A percentile compares a stretch with the other conserved stretches of the same genome.
phyloP scores from a whole-genome alignment of 1,140 invertebrate species.

The Lerema accius region DNA sequence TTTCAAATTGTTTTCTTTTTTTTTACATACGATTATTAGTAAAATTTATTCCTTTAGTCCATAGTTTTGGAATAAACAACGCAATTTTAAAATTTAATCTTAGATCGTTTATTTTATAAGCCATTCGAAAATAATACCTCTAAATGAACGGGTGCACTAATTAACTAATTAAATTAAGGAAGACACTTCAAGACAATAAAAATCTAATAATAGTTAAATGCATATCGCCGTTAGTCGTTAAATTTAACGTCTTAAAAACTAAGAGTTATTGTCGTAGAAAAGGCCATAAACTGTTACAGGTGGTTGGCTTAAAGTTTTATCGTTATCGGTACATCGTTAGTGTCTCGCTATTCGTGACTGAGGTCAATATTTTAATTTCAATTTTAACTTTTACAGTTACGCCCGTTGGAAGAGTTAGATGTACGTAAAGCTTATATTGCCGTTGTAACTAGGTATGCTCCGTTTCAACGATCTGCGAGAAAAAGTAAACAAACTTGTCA shows the following conservation, averaged over 20 bases:
- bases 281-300: conserved; percentile 1
- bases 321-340: conserved; percentile 18
- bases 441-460: too few species aligned
- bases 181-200: not conserved
- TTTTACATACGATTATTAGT: too few species aligned
- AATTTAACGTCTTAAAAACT: not conserved
- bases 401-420: not conserved
- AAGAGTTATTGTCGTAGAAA: not conserved
- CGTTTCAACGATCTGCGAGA: too few species aligned
- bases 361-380: conserved; percentile 3
- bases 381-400: not conserved
- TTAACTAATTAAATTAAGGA: conserved; percentile 19
- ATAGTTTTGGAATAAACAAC: too few species aligned
- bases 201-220: not conserved
- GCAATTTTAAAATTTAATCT: too few species aligned
- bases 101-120: too few species aligned
- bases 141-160: conserved; percentile 8
- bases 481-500: too few species aligned
- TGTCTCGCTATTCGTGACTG: conserved; percentile 5
- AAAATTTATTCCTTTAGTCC: too few species aligned
- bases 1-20: too few species aligned
- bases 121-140: not conserved
- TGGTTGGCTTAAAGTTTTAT: conserved; percentile 25
- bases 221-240: not conserved
- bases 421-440: too few species aligned